Evolutionary conservation across 2,113 vertebrate species (phyloP).

Genomic region (Grammomys dolichurus): DNA sequence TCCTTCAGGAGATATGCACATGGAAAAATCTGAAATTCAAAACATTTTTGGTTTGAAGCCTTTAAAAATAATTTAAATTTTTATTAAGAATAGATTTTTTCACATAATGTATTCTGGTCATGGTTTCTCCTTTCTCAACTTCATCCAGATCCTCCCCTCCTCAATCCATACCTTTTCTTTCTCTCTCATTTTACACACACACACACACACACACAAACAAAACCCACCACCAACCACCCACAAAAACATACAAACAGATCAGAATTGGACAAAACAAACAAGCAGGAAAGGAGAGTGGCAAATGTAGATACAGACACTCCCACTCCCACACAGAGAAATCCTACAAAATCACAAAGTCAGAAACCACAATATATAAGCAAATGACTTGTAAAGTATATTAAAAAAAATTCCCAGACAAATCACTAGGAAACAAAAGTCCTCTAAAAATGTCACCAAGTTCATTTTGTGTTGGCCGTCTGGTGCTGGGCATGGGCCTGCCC

Average conservation of each 20-base stretch:
- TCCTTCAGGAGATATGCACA: not conserved
- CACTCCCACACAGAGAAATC: not conserved
- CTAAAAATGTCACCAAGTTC: not conserved
- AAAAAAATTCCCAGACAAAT: not conserved
- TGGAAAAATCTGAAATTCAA: not conserved
- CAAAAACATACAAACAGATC: not conserved
- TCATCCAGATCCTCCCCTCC: not conserved
- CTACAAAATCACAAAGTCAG: not conserved
- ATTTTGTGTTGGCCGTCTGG: not conserved
- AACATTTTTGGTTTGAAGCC: not conserved
- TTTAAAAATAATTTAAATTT: conserved; percentile 19
- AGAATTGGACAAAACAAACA: not conserved
- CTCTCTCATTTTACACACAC: not conserved
- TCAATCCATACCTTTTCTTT: not conserved
- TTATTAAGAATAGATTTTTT: not conserved
- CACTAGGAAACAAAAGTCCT: not conserved
- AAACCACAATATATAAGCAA: not conserved
- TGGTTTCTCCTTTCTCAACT: not conserved
- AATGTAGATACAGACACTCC: not conserved
- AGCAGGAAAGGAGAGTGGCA: too few relatives aligned
- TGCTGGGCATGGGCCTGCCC: not conserved
- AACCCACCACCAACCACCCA: not conserved
- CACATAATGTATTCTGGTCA: not conserved
- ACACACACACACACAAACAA: not conserved
- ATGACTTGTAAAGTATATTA: not conserved